Base-by-base conservation (phyloP, 2,797 vertebrate species). In the Nannoperca obscura region DNA sequence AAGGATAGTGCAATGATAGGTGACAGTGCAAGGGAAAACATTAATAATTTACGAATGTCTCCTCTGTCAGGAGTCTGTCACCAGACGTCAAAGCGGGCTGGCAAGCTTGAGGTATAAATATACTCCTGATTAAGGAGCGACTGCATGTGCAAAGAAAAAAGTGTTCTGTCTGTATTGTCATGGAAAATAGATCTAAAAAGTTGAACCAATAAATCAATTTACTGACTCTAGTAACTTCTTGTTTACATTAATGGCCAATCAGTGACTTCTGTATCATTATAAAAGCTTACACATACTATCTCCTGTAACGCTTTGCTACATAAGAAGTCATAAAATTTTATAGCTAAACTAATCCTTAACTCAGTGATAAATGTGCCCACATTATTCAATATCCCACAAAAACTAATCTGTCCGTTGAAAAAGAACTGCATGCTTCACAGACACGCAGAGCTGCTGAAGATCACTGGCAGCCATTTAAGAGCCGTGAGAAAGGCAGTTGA, bases 401-500 rank as follows among this genome's bases (percentile, higher is more conserved):
- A 92, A 80, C 79, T 70, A 63, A 91, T 89, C 82, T 86, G 85
- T 73, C 78, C 30, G 50, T 68, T 82, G 54, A 87, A 85, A 74
- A 61, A 52, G 63, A 80, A 82, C 82, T 75, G 81, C 73, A 44
- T 70, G 81, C 80, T 89, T 87, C 70, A 71, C 78, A 83, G 84
- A 63, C 80, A 82, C 10, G 44, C 78, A 60, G 76, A 78, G 85
- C 77, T 20, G 76, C 84, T 38, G 80, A 84, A 84, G 87, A 92
- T 93, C 90, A 87, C 90, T 92, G 87, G 90, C 90, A 90, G 89
- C 86, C 91, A 91, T 92, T 92, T 93, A 92, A 90, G 90, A 92
- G 84, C 89, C 88, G 88, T 91, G 93, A 93, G 93, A 92, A 93
- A 91, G 84, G 79, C 90, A 86, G 91, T 81, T 85, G 82, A 89